Evolutionary conservation across 1,140 invertebrate genomes (phyloP), one percentile per base, ranked within the genome.

Genomic region (Solen grandis): DNA sequence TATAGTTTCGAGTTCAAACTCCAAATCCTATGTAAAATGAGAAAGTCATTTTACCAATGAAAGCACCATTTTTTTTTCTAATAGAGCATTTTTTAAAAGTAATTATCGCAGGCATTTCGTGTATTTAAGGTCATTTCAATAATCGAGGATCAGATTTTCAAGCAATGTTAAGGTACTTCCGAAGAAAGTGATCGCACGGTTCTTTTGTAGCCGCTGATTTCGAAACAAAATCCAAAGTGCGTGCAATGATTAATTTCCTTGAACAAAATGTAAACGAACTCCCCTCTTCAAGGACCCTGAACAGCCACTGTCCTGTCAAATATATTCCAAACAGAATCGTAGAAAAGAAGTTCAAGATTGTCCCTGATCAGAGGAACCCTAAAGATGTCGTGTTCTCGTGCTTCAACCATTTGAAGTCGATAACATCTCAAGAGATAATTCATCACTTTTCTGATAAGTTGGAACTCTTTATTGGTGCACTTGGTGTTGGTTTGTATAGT

Each of bases 291-390:
- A 52, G 74, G 25, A 46, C 59, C 16, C 35, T 77, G 29, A 77
- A 77, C 29, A 27, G 46, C 14, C 74, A 77, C 50, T 68, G 31
- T 35, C 63, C 74, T 10, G 29, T 65, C 13, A n/a, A 59, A 22
- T 33, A 55, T 19, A 36, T 55, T 54, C 74, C 74, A 22, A 54
- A n/a, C 22, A 50, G 50, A 22, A 19, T 77, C 8, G 38, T 77
- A 22, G 36, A 54, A 27, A 77, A 77, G 52, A 35, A 65, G 33
- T 22, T 35, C 33, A 77, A 77, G 35, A 77, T 77, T 36, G 52
- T 77, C 8, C 74, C 66, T n/a, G 50, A 66, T 19, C 19, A 38
- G 31, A 78, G 75, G 63, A 78, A 78, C 35, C 75, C 75, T 31
- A 78, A 78, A 33, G 75, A 78, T 46, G 65, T 50, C 5, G 62